These are phyloP conservation scores for Paragorgia papillata DNA, from an alignment of 92 coral and sea anemone species.

Conservation along the genomic window DNA sequence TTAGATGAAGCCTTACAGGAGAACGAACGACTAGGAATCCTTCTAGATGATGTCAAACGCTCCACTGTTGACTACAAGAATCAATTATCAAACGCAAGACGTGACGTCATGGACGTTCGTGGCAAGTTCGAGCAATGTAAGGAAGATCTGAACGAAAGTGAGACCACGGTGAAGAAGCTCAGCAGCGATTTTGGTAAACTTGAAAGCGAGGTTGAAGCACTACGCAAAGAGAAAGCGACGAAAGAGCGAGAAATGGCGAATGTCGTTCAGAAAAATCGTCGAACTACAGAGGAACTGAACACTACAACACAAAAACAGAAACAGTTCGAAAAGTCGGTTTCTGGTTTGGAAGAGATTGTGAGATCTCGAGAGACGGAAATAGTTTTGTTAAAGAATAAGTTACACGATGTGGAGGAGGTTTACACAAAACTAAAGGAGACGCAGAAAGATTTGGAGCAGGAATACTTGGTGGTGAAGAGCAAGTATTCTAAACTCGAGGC, in stretches of 20 bases:
- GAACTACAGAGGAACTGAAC: constrained; percentile 15
- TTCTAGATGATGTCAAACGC: constrained; percentile 64
- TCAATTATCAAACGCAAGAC: constrained; percentile 55
- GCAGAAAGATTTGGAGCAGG: constrained; percentile 71
- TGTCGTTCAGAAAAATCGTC: constrained; percentile 2
- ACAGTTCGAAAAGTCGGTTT: constrained; percentile 12
- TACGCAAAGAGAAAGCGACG: constrained; percentile 42
- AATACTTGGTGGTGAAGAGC: constrained; percentile 12
- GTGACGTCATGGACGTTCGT: constrained; percentile 57
- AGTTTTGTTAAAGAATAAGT: constrained; percentile 45
- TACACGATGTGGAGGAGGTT: constrained; percentile 65
- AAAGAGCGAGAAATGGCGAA: constrained; percentile 35
- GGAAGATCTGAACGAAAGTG: constrained; percentile 67
- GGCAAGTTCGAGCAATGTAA: constrained; percentile 63
- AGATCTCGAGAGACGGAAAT: constrained; percentile 12
- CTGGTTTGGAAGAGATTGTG: neutral
- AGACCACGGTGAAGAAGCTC: constrained; percentile 58
- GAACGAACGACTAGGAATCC: constrained; percentile 52
- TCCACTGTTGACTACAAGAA: constrained; percentile 64
- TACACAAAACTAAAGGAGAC: constrained; percentile 80
- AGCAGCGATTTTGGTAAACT: constrained; percentile 46
- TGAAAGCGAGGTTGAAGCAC: constrained; percentile 64
- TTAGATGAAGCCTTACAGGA: constrained; percentile 61
- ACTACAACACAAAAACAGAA: neutral
- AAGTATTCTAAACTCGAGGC: constrained; percentile 36